These are phyloP conservation scores for Drosophila aldrichi DNA, from an alignment of 2,888 invertebrate genomes.

Conservation along the genomic window DNA sequence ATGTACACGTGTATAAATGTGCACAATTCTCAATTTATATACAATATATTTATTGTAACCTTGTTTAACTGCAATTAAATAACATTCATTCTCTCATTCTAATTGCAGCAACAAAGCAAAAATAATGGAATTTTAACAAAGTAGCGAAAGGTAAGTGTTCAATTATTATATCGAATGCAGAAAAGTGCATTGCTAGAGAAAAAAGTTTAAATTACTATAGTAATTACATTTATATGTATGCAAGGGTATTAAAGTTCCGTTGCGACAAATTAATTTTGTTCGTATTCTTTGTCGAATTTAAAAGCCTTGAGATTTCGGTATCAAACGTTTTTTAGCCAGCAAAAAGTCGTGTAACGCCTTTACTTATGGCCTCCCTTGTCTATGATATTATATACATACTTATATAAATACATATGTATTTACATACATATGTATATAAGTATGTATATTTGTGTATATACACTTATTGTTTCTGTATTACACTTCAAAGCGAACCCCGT, in stretches of 20 bases:
- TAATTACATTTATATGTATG: not conserved
- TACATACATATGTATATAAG: too few relatives aligned
- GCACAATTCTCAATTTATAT: constrained; percentile 7
- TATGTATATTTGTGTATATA: not conserved
- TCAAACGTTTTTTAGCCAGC: constrained; percentile 49
- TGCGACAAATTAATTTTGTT: not conserved
- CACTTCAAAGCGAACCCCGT: constrained; percentile 35
- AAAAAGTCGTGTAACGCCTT: constrained; percentile 35
- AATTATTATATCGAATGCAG: not conserved
- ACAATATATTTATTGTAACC: constrained; percentile 3
- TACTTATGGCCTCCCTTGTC: constrained; percentile 38
- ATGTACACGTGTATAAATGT: constrained; percentile 7
- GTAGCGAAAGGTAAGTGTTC: constrained; percentile 60
- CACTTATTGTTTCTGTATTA: constrained; percentile 14
- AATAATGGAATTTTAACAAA: constrained; percentile 74
- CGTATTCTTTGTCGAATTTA: constrained; percentile 11
- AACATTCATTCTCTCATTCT: constrained; percentile 42
- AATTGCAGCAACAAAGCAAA: constrained; percentile 65
- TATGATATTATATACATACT: constrained; percentile 16
- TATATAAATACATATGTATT: not conserved
- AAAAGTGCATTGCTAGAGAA: not conserved
- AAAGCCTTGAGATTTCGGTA: constrained; percentile 49
- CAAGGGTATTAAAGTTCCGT: not conserved
- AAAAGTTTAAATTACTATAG: not conserved
- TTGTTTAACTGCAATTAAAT: constrained; percentile 40